phyloP scores from a whole-genome alignment of 2,888 invertebrate genomes.

The Pinctada fucata region DNA sequence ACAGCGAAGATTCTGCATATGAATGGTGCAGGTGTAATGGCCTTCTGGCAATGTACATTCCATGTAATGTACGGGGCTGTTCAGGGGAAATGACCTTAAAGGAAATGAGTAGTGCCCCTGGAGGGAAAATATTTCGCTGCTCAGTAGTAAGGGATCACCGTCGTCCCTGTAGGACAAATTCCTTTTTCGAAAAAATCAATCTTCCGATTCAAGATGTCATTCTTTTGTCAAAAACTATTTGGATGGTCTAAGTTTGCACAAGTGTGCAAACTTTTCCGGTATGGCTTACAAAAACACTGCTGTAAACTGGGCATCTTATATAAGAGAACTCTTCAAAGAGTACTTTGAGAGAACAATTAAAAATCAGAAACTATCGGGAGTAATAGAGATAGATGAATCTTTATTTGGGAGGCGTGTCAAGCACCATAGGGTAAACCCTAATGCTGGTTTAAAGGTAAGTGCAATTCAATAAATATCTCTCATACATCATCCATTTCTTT shows the following conservation, averaged over 20 bases:
- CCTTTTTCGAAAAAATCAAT: slow-evolving; percentile 26
- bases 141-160: background rate
- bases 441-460: slow-evolving; percentile 3
- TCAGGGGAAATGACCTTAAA: background rate
- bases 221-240: slow-evolving; percentile 23
- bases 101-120: background rate
- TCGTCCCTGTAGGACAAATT: slow-evolving; percentile 20
- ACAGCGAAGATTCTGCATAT: background rate
- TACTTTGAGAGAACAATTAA: slow-evolving; percentile 3
- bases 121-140: background rate
- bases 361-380: slow-evolving; percentile 5
- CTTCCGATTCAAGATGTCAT: slow-evolving; percentile 24
- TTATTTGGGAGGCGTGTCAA: slow-evolving; percentile 32
- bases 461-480: too few species aligned
- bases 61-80: background rate
- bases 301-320: slow-evolving; percentile 22
- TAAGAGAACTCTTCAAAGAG: slow-evolving; percentile 21
- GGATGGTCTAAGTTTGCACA: slow-evolving; percentile 22
- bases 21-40: slow-evolving; percentile 7
- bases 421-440: slow-evolving; percentile 33
- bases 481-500: too few species aligned
- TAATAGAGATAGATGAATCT: slow-evolving; percentile 36
- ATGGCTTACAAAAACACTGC: slow-evolving; percentile 27
- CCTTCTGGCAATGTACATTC: background rate
- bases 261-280: slow-evolving; percentile 24